Evolutionary conservation across 2,888 invertebrate genomes (phyloP).

Genomic region (Eupithecia vulgata): DNA sequence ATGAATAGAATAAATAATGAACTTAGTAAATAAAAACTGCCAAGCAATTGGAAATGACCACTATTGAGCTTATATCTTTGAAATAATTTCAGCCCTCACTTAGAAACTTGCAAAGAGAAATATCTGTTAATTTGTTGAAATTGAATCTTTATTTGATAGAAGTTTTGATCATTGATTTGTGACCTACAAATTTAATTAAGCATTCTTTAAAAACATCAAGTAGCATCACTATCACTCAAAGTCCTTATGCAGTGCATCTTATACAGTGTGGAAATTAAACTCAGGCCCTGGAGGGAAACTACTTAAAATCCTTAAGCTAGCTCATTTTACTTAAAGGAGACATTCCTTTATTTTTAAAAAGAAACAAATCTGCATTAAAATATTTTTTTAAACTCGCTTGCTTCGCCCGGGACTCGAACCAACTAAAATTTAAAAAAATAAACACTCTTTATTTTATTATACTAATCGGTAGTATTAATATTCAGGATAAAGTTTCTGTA

Average conservation of each 20-base stretch:
- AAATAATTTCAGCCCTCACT: slow-evolving; percentile 1
- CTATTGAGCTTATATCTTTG: background rate
- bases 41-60: slow-evolving; percentile 2
- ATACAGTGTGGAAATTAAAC: no score
- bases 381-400: no score
- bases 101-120: background rate
- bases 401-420: no score
- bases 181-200: slow-evolving; percentile 41
- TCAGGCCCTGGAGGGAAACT: no score
- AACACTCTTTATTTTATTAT: no score
- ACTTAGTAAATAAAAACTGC: slow-evolving; percentile 32
- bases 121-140: background rate
- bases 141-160: background rate
- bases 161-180: slow-evolving; percentile 41
- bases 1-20: slow-evolving; percentile 20
- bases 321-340: no score
- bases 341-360: no score
- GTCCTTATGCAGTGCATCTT: slow-evolving; percentile 45
- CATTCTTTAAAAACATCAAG: slow-evolving; percentile 48
- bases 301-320: no score
- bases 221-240: slow-evolving; percentile 47
- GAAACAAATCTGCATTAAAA: no score
- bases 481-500: no score
- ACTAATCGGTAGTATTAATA: no score
- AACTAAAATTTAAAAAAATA: no score